A percentile compares a stretch with the other conserved stretches of the same genome.
phyloP scores from a whole-genome alignment of 2,113 vertebrate species.

The Aphyosemion australe region DNA sequence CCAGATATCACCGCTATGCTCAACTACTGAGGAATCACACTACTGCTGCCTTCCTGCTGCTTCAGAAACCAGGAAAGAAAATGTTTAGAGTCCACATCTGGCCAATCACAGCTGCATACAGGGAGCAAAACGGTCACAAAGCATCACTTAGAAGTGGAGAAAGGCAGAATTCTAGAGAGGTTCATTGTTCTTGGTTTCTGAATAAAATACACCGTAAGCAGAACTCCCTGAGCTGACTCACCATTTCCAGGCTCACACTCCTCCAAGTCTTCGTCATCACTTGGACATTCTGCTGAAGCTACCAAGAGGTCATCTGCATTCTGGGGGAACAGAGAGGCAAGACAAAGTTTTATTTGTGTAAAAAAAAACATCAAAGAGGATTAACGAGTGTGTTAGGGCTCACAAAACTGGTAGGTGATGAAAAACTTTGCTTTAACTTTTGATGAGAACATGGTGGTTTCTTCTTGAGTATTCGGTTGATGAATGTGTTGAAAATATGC shows the following conservation, averaged over 20 bases:
- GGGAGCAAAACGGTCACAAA: conserved; percentile 28
- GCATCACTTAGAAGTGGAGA: conserved; percentile 23
- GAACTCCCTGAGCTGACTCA: conserved; percentile 82
- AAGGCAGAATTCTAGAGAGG: background rate
- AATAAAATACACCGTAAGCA: conserved; percentile 40
- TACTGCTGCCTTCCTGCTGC: conserved; percentile 32
- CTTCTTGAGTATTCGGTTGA: background rate
- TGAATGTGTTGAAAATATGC: too few species aligned
- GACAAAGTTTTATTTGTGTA: conserved; percentile 3
- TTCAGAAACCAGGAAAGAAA: conserved; percentile 30
- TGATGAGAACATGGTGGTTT: background rate
- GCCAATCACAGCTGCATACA: conserved; percentile 64
- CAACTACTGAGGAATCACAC: conserved; percentile 21
- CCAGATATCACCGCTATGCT: conserved; percentile 41
- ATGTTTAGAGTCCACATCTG: conserved; percentile 13
- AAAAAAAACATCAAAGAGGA: conserved; percentile 9
- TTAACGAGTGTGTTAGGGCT: background rate
- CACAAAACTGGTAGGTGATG: background rate
- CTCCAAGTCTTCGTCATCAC: conserved; percentile 94
- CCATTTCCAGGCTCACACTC: conserved; percentile 95
- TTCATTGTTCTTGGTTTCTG: background rate
- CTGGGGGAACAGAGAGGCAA: conserved; percentile 67
- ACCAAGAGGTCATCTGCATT: conserved; percentile 93
- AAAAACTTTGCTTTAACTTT: background rate
- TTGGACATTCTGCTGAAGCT: conserved; percentile 94